Evolutionary conservation across 1,140 invertebrate genomes (phyloP).

Genomic region (Helicoverpa armigera): DNA sequence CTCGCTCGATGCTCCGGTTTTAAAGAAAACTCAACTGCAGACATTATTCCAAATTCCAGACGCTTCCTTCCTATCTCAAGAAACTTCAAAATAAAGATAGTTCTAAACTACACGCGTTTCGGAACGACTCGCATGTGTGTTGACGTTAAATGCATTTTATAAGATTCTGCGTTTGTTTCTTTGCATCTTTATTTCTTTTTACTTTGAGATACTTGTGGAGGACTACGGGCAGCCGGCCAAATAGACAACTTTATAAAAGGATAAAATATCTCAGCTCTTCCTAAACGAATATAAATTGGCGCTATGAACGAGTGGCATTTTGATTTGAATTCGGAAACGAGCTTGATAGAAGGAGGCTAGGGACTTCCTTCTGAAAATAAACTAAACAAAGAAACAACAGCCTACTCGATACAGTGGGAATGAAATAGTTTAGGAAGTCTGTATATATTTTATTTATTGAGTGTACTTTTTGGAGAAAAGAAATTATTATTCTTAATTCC

Average conservation of each 20-base stretch:
- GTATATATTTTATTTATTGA: too few relatives aligned
- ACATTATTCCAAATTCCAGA: constrained; percentile 65
- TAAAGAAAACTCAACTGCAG: constrained; percentile 48
- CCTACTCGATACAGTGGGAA: too few relatives aligned
- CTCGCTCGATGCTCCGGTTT: neutral
- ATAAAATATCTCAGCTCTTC: constrained; percentile 70
- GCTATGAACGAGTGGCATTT: constrained; percentile 50
- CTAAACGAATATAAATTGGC: constrained; percentile 70
- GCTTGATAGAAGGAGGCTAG: constrained; percentile 48
- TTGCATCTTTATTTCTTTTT: constrained; percentile 74
- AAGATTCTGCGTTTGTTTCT: constrained; percentile 80
- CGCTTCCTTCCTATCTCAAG: constrained; percentile 54
- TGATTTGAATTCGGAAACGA: constrained; percentile 52
- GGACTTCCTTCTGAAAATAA: constrained; percentile 38
- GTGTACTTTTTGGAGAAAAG: too few relatives aligned
- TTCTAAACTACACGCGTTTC: constrained; percentile 65
- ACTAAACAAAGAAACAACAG: too few relatives aligned
- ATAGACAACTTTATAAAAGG: constrained; percentile 76
- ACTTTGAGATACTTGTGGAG: constrained; percentile 71
- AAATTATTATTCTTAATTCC: too few relatives aligned
- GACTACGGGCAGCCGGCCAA: constrained; percentile 78
- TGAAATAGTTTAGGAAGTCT: too few relatives aligned
- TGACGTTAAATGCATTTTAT: constrained; percentile 83
- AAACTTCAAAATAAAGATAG: constrained; percentile 73
- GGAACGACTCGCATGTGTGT: constrained; percentile 71